Conservation (phyloP, 2,888 invertebrate genomes). For the Acrocera orbiculus region DNA sequence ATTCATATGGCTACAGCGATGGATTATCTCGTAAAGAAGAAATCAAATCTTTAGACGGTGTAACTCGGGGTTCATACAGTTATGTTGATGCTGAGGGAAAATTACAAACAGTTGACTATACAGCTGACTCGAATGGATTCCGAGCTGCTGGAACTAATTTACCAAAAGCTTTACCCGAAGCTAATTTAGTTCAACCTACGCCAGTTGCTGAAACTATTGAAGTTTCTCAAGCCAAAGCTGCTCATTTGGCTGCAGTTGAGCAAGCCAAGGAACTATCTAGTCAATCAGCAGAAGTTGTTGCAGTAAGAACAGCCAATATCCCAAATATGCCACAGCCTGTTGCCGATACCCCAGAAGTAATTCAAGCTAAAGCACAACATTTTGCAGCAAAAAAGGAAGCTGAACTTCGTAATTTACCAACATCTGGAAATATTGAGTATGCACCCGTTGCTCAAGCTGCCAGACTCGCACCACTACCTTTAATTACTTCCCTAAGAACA, state of each 20-base stretch:
- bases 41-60: constrained; percentile 33
- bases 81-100: constrained; percentile 37
- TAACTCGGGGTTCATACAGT: constrained; percentile 36
- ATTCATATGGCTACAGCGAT: constrained; percentile 36
- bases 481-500: not conserved
- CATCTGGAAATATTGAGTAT: not conserved
- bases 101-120: constrained; percentile 35
- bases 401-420: not conserved
- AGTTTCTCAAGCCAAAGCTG: not conserved
- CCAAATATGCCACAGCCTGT: not conserved
- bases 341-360: not conserved
- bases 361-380: not conserved
- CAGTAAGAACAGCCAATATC: no score
- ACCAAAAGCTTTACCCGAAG: constrained; percentile 19
- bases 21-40: constrained; percentile 37
- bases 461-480: not conserved
- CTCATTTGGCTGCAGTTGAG: not conserved
- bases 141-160: constrained; percentile 37
- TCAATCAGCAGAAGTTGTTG: not conserved
- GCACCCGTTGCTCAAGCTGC: not conserved
- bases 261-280: not conserved
- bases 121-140: constrained; percentile 35
- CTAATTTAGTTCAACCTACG: not conserved
- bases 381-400: not conserved
- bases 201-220: not conserved